These are phyloP conservation scores for Adoxophyes honmai DNA, from an alignment of 1,140 invertebrate genomes.

Conservation along the genomic window DNA sequence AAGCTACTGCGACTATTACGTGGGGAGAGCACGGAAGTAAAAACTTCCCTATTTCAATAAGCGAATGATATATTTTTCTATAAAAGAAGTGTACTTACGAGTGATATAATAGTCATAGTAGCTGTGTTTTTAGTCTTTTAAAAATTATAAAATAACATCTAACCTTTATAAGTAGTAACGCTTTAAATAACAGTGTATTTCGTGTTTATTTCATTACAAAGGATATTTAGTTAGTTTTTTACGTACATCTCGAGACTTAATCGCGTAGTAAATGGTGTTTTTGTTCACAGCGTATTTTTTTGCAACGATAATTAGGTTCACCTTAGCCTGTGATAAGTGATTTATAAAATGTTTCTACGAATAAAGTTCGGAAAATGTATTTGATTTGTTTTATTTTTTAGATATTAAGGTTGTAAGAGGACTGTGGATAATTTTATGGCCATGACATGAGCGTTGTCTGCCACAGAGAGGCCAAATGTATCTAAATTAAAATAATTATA, in stretches of 20 bases:
- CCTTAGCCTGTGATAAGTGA: constrained; percentile 64
- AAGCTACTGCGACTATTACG: constrained; percentile 38
- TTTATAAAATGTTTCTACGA: constrained; percentile 46
- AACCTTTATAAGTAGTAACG: constrained; percentile 6
- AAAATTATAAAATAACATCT: neutral
- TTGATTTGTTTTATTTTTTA: neutral
- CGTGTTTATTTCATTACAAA: neutral
- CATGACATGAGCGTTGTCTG: too few species aligned
- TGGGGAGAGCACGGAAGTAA: neutral
- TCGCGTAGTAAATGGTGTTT: constrained; percentile 1
- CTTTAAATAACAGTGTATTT: neutral
- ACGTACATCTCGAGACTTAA: constrained; percentile 11
- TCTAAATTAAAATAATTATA: too few species aligned
- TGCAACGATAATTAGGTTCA: constrained; percentile 14
- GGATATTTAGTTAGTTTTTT: constrained; percentile 9
- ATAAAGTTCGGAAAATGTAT: constrained; percentile 32
- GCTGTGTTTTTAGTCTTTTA: neutral
- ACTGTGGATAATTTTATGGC: too few species aligned
- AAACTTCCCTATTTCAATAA: neutral
- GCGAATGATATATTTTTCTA: constrained; percentile 5
- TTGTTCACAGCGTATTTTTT: neutral
- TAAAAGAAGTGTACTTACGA: constrained; percentile 21
- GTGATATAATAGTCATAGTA: constrained; percentile 29
- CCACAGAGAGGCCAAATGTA: too few species aligned
- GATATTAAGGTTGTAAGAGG: too few species aligned